These are phyloP conservation scores for Doris montereyensis DNA, from an alignment of 2,888 invertebrate genomes.

Conservation along the genomic window DNA sequence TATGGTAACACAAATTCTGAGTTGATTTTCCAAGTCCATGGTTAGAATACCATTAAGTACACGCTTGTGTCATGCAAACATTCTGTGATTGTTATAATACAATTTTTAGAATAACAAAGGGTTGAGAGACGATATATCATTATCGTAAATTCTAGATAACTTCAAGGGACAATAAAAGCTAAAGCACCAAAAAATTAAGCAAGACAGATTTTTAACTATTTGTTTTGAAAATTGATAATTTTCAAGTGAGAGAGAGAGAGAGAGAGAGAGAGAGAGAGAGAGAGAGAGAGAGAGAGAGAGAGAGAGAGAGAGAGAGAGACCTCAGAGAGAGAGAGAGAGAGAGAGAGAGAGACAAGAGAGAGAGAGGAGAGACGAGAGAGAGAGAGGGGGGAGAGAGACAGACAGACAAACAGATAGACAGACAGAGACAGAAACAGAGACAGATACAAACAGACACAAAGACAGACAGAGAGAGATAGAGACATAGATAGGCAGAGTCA, in stretches of 20 bases:
- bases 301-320: not conserved
- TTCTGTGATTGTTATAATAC: too few relatives aligned
- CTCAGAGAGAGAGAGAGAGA: not conserved
- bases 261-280: conserved; percentile 23
- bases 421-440: not conserved
- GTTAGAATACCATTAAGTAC: too few relatives aligned
- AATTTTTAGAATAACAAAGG: too few relatives aligned
- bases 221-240: too few relatives aligned
- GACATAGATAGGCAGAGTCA: not conserved
- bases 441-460: not conserved
- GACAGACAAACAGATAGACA: not conserved
- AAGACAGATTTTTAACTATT: too few relatives aligned
- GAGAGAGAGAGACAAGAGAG: not conserved
- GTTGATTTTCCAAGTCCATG: too few relatives aligned
- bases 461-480: not conserved
- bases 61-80: too few relatives aligned
- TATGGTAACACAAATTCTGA: too few relatives aligned
- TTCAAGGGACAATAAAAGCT: too few relatives aligned
- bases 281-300: not conserved
- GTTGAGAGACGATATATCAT: too few relatives aligned
- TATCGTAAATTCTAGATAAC: too few relatives aligned
- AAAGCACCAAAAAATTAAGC: too few relatives aligned
- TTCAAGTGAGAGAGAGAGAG: conserved; percentile 10
- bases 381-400: not conserved
- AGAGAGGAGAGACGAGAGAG: not conserved